Evolutionary conservation across 2,113 vertebrate genomes (phyloP), one percentile per base, ranked within the genome.

Genomic region (Podarcis cretensis): DNA sequence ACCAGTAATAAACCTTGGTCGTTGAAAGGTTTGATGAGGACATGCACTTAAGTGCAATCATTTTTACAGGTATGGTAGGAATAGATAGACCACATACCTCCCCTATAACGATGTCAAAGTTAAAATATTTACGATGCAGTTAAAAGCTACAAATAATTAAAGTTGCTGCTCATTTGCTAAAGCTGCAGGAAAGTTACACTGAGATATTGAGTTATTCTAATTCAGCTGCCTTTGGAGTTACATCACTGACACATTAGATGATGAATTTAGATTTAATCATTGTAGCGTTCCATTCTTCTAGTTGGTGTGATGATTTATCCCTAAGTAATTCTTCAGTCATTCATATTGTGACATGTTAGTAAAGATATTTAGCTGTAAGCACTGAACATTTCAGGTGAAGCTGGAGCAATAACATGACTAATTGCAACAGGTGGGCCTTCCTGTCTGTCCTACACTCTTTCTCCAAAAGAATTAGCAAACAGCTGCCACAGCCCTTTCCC

Each of bases 311-410:
- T 66, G 21, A 83, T 83, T 68, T 27, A 68, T 68, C 63, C 37
- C 37, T 43, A 1, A 68, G 63, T 68, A 68, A 68, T 40, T 83
- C 63, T 68, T 86, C 0, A 48, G 32, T 85, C 40, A 89, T 85
- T 2, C 1, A 73, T 90, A 43, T 9, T 77, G 90, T 87, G 88
- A 12, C n/a, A 81, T 91, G 82, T 89, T 79, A 93, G 90, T 71
- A 76, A 82, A 90, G 84, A 48, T 3, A 69, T 91, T 91, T 90
- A 40, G 30, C 68, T 84, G 6, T 32, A 81, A 32, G 59, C 87
- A 43, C 10, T 69, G 89, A 82, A 27, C 43, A 85, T 48, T 14
- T 75, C 13, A 23, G 78, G 6, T 66, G 65, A 3, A 85, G 35
- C 16, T 76, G 30, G 88, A 88, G 21, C 88, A 30, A 23, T 18